A percentile compares a stretch with the other conserved stretches of the same genome.
Evolutionary conservation across 2,797 vertebrate species (phyloP).

Genomic region (Aplochiton taeniatus): DNA sequence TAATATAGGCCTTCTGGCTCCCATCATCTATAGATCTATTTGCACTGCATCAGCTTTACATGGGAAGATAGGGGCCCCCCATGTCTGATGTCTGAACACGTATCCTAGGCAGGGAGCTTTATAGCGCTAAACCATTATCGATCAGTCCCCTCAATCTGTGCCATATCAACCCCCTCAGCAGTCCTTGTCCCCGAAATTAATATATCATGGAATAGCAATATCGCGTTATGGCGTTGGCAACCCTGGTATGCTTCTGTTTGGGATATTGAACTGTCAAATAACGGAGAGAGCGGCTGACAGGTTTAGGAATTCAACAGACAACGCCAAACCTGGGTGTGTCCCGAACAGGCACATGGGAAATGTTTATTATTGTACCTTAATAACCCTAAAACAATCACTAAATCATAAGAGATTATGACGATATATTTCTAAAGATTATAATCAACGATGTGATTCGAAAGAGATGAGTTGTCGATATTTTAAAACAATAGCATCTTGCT

Average conservation of each 20-base stretch:
- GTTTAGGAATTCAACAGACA: slow-evolving; percentile 74
- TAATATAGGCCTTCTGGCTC: no score
- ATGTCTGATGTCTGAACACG: slow-evolving; percentile 60
- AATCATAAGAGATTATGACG: neutral
- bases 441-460: slow-evolving; percentile 16
- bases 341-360: slow-evolving; percentile 76
- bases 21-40: neutral
- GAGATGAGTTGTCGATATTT: slow-evolving; percentile 23
- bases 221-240: slow-evolving; percentile 36
- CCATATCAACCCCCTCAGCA: slow-evolving; percentile 46
- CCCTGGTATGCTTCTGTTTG: slow-evolving; percentile 36
- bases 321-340: slow-evolving; percentile 82
- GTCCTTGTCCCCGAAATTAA: slow-evolving; percentile 37
- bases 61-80: slow-evolving; percentile 26
- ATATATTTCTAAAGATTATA: neutral
- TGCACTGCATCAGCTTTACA: slow-evolving; percentile 23
- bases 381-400: slow-evolving; percentile 15
- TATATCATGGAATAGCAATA: slow-evolving; percentile 44
- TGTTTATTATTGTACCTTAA: slow-evolving; percentile 59
- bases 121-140: slow-evolving; percentile 60
- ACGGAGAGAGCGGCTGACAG: slow-evolving; percentile 53
- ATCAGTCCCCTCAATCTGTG: slow-evolving; percentile 57
- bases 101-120: slow-evolving; percentile 49
- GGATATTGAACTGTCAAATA: slow-evolving; percentile 29
- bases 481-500: slow-evolving; percentile 43